Percentiles rank a stretch among this genome's conserved stretches.
phyloP scores from a whole-genome alignment of 2,113 vertebrate genomes.

The Oncorhynchus gorbuscha region DNA sequence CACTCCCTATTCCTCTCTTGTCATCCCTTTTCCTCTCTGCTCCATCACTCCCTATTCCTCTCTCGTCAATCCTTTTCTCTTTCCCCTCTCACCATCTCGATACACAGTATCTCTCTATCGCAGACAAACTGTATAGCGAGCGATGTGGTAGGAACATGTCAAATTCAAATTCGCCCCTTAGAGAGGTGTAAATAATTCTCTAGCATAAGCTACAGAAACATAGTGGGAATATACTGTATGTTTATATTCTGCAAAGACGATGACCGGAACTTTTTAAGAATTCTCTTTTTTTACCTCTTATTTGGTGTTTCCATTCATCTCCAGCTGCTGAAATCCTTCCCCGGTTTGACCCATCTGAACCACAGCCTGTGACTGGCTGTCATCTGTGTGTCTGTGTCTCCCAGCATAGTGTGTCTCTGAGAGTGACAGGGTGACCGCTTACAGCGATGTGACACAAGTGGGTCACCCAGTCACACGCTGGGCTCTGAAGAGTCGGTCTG shows the following conservation, averaged over 20 bases:
- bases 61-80: neutral
- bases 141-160: neutral
- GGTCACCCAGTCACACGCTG: neutral
- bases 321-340: neutral
- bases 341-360: neutral
- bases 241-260: neutral
- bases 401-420: neutral
- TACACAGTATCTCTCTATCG: constrained; percentile 22
- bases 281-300: neutral
- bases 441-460: constrained; percentile 9
- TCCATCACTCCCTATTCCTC: no score
- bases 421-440: constrained; percentile 9
- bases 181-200: no score
- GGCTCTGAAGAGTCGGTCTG: neutral
- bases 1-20: no score
- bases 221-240: constrained; percentile 11
- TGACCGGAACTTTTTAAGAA: neutral
- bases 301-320: neutral
- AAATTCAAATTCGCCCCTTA: no score
- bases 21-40: no score
- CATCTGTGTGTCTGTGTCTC: neutral
- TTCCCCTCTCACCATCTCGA: neutral
- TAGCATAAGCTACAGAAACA: constrained; percentile 9
- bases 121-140: neutral
- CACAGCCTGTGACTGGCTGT: neutral